These are phyloP conservation scores for Drosophila guanche DNA, from an alignment of 1,140 invertebrate genomes.

Conservation along the genomic window DNA sequence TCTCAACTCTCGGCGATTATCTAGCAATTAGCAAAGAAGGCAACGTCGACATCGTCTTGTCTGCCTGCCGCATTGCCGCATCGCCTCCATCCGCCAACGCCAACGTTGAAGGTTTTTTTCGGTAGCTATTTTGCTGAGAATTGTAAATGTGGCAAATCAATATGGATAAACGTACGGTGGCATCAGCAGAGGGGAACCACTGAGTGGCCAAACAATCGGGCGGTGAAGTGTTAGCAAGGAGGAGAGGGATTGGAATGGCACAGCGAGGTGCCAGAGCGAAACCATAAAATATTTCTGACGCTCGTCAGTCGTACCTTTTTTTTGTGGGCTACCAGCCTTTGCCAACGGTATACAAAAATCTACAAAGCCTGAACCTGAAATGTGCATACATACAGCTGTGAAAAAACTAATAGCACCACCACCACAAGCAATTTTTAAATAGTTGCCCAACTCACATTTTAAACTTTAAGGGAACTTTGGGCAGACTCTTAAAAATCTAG, in stretches of 20 bases:
- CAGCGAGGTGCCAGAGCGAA: constrained; percentile 53
- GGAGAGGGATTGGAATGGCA: no score
- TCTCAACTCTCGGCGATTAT: constrained; percentile 41
- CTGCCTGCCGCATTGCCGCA: constrained; percentile 5
- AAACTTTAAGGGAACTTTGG: no score
- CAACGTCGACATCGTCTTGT: no score
- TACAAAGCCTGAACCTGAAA: no score
- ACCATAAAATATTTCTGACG: constrained; percentile 66
- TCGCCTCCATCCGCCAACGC: constrained; percentile 10
- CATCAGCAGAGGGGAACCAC: background rate
- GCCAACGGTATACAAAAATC: constrained; percentile 16
- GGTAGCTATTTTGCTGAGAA: constrained; percentile 7
- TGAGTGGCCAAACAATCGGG: background rate
- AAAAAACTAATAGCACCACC: no score
- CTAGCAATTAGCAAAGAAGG: constrained; percentile 34
- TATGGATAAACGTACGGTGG: constrained; percentile 37
- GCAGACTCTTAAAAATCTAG: no score
- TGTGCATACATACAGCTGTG: no score
- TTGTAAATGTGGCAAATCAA: constrained; percentile 50
- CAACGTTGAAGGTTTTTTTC: no score
- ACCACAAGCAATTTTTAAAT: no score
- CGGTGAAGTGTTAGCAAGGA: constrained; percentile 5
- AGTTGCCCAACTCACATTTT: no score
- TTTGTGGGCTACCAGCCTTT: constrained; percentile 24
- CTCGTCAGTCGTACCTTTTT: constrained; percentile 54